A percentile compares a stretch with the other conserved stretches of the same genome.
These are phyloP conservation scores for Kuschelorhynchus macadamiae DNA, from an alignment of 2,888 invertebrate genomes.

Conservation along the genomic window DNA sequence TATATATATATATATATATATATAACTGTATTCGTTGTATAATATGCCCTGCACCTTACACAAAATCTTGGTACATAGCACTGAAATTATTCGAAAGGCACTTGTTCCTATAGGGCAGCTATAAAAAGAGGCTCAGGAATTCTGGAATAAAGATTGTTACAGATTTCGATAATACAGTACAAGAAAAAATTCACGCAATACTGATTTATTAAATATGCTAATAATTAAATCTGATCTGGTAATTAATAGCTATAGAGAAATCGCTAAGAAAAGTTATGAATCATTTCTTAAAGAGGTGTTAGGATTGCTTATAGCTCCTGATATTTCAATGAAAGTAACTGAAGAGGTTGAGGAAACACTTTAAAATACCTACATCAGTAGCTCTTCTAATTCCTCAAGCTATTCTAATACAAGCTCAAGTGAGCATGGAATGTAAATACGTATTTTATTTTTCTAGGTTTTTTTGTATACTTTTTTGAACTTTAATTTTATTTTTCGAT, in stretches of 20 bases:
- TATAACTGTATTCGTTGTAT: not conserved
- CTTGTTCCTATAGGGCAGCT: slow-evolving; percentile 2
- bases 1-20: too few relatives aligned
- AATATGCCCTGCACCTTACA: slow-evolving; percentile 1
- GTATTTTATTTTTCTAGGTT: too few relatives aligned
- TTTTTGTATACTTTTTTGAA: too few relatives aligned
- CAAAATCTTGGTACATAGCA: too few relatives aligned
- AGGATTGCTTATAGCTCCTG: slow-evolving; percentile 4
- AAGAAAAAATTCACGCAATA: slow-evolving; percentile 7
- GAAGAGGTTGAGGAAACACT: not conserved
- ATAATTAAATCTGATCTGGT: not conserved
- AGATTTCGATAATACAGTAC: slow-evolving; percentile 6
- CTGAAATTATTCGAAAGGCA: too few relatives aligned
- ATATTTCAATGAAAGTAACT: not conserved
- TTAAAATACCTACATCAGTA: not conserved
- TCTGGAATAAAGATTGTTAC: not conserved
- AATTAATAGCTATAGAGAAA: not conserved
- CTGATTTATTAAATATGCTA: not conserved
- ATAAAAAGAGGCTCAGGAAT: not conserved
- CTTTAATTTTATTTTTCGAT: too few relatives aligned
- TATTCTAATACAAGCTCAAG: not conserved
- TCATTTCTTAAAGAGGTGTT: slow-evolving; percentile 1
- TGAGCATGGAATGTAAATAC: too few relatives aligned
- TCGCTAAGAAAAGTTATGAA: not conserved
- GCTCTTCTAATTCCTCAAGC: slow-evolving; percentile 7